Conservation (phyloP, 2,113 vertebrate species). For the Eulemur rufifrons region DNA sequence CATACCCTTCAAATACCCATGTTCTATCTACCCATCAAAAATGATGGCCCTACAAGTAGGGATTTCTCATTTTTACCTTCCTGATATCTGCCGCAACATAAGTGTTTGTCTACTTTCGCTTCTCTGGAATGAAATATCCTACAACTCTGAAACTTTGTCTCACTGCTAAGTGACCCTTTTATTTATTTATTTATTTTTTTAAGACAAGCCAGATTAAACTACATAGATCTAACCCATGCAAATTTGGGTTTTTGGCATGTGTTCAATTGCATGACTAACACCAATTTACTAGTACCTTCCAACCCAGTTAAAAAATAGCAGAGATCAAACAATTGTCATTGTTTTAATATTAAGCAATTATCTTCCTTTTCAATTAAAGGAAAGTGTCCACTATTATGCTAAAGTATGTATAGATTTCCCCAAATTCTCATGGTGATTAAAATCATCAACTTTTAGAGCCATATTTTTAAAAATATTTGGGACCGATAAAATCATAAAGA, state of each 20-base stretch:
- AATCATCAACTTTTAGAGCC: neutral
- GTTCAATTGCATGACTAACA: neutral
- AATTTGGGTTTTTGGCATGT: neutral
- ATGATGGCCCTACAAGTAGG: rapidly evolving
- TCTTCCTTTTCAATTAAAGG: neutral
- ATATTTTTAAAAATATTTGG: neutral
- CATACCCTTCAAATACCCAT: neutral
- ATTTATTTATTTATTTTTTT: no score
- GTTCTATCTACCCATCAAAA: neutral
- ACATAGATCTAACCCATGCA: neutral
- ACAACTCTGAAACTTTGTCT: neutral
- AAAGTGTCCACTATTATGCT: neutral
- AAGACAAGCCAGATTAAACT: neutral
- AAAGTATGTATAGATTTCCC: neutral
- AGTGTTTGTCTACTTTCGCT: neutral
- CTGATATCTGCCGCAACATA: neutral
- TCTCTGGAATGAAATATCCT: neutral
- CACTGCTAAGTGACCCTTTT: neutral
- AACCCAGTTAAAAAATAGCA: neutral
- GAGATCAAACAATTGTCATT: neutral
- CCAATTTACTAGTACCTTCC: neutral
- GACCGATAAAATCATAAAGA: neutral
- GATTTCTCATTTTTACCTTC: neutral
- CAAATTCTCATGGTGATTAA: neutral
- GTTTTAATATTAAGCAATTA: neutral